Base-by-base conservation (phyloP, 1,140 invertebrate genomes). In the Drosophila equinoxialis region DNA sequence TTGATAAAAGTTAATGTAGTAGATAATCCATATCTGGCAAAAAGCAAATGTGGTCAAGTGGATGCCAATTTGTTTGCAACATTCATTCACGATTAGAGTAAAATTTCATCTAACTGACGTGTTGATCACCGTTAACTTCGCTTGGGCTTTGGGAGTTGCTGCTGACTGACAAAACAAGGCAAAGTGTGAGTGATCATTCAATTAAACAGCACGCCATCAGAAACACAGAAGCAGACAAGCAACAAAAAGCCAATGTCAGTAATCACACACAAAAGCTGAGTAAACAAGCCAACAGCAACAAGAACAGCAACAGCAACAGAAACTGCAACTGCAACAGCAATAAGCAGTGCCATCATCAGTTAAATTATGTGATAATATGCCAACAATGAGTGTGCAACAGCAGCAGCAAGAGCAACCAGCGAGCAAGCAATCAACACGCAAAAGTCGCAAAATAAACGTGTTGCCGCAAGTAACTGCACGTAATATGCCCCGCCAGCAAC, bases 311-410 rank as follows among this genome's bases (percentile, higher is more conserved):
- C 35, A 69, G 14, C 35, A 69, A 23, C 67, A 48, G 4, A 17
- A 51, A 10, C 14, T 8, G 7, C 42, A 45, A 14, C 42, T 14
- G 1, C 26, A 65, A 37, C 51, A 65, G 37, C 64, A 77, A 68
- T 51, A 69, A 69, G 8, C 69, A 65, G 79, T 86, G 76, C 76
- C 82, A 86, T 86, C 82, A 86, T 87, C 83, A 89, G 83, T 87
- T 89, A 87, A 87, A 87, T 87, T 89, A 87, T 87, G 83, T 87
- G 83, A 87, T 87, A 87, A 87, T 87, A 87, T 87, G 83, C 83
- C 83, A 87, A 89, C 83, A 87, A 87, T 87, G 83, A 87, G 83
- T 86, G 82, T 86, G 83, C 82, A 86, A 71, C 83, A 30, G 30
- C 30, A 30, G 30, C 35, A 37, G 35, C 8, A 10, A 86, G 57